phyloP scores from a whole-genome alignment of 2,888 invertebrate genomes.

The Drosophila setosimentum region DNA sequence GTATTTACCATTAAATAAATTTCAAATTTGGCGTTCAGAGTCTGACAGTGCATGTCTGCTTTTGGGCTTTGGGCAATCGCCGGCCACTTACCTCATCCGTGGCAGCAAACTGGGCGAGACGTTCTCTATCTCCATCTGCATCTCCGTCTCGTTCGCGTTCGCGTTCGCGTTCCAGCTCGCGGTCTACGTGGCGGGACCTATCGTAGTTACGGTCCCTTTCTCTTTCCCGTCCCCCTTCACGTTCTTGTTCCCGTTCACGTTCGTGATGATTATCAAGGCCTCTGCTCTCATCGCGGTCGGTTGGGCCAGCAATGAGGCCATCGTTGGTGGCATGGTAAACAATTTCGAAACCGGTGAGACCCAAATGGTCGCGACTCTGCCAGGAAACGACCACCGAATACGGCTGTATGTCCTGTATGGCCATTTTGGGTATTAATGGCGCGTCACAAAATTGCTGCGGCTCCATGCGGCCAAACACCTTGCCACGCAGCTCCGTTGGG shows the following conservation, averaged over 20 bases:
- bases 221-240: slow-evolving; percentile 20
- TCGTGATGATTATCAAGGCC: slow-evolving; percentile 35
- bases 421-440: slow-evolving; percentile 92
- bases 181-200: slow-evolving; percentile 10
- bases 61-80: neutral
- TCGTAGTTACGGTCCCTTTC: slow-evolving; percentile 18
- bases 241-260: slow-evolving; percentile 24
- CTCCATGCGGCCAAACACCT: slow-evolving; percentile 90
- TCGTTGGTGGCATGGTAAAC: slow-evolving; percentile 92
- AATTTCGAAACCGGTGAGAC: slow-evolving; percentile 93
- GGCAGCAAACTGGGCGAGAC: slow-evolving; percentile 42
- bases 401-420: slow-evolving; percentile 95
- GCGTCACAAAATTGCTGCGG: slow-evolving; percentile 94
- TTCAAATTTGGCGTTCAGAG: slow-evolving; percentile 44
- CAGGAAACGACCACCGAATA: slow-evolving; percentile 94
- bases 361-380: slow-evolving; percentile 95
- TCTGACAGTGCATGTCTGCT: neutral
- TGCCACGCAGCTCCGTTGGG: slow-evolving; percentile 92
- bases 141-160: slow-evolving; percentile 22
- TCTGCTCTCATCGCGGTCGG: slow-evolving; percentile 41
- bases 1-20: slow-evolving; percentile 56
- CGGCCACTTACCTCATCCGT: slow-evolving; percentile 71
- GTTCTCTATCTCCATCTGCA: slow-evolving; percentile 30
- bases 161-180: slow-evolving; percentile 22
- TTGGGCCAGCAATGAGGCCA: slow-evolving; percentile 63